Conservation (phyloP, 2,888 invertebrate genomes). For the Idaea dimidiata region DNA sequence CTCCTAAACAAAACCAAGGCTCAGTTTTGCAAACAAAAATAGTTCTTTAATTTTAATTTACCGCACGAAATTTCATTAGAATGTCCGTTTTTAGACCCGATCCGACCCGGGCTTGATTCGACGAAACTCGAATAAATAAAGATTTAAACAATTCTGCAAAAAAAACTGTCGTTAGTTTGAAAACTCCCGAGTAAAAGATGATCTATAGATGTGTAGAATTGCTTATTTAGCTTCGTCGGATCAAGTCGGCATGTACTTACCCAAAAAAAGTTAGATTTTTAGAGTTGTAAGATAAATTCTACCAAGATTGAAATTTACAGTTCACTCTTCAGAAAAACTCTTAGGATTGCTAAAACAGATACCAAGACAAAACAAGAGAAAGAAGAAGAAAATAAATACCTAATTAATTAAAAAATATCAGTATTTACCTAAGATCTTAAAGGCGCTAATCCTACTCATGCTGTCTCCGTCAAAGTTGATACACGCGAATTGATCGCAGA, state of each 20-base stretch:
- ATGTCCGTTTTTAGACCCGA: no score
- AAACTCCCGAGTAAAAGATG: background rate
- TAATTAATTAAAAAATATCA: conserved; percentile 6
- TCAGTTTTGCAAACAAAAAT: background rate
- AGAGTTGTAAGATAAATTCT: no score
- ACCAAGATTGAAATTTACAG: no score
- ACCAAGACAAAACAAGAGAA: no score
- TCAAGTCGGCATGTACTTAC: background rate
- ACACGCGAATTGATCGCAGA: conserved; percentile 53
- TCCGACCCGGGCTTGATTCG: no score
- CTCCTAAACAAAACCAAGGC: conserved; percentile 14
- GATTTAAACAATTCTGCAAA: background rate
- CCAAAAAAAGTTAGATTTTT: background rate
- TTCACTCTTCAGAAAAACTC: no score
- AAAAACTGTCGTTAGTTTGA: background rate
- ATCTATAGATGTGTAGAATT: background rate
- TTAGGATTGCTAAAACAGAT: no score
- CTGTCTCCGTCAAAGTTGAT: conserved; percentile 44
- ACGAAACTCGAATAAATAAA: no score
- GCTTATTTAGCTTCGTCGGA: background rate
- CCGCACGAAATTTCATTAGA: no score
- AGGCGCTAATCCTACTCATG: conserved; percentile 42
- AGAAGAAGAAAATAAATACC: background rate
- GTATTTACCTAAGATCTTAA: conserved; percentile 44
- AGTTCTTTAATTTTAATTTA: background rate